Conservation (phyloP, 2,888 invertebrate species). For the Micoletzkya japonica region DNA sequence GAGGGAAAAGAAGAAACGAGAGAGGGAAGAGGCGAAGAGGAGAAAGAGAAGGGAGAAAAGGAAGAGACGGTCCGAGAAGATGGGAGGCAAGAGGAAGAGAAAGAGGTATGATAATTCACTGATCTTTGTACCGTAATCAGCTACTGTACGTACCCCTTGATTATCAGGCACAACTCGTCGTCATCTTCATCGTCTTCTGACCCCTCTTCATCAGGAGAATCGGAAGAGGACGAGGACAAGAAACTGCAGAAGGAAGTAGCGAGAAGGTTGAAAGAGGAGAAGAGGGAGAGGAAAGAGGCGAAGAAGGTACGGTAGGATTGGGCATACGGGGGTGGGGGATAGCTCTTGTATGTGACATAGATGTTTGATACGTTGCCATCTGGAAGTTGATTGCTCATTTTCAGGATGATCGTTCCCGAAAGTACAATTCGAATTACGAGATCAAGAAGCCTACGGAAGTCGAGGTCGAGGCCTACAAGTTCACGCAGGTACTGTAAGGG, state of each 20-base stretch:
- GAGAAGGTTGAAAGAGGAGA: slow-evolving; percentile 46
- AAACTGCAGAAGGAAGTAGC: slow-evolving; percentile 37
- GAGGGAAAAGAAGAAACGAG: slow-evolving; percentile 33
- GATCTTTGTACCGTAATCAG: not conserved
- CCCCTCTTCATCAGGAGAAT: slow-evolving; percentile 34
- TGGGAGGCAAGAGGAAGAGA: slow-evolving; percentile 40
- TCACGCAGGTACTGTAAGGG: slow-evolving; percentile 70
- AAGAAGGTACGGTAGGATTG: slow-evolving; percentile 35
- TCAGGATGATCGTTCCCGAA: slow-evolving; percentile 80
- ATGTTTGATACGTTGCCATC: not conserved
- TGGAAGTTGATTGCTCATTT: slow-evolving; percentile 19
- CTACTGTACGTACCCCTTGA: not conserved
- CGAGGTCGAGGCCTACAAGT: slow-evolving; percentile 88
- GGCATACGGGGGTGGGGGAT: not conserved
- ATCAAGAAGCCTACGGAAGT: slow-evolving; percentile 81
- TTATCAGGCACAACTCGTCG: slow-evolving; percentile 13
- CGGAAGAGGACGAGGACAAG: slow-evolving; percentile 35
- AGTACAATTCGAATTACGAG: slow-evolving; percentile 79
- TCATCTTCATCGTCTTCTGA: slow-evolving; percentile 30
- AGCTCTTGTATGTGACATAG: slow-evolving; percentile 3
- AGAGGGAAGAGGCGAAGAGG: slow-evolving; percentile 40
- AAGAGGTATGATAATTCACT: slow-evolving; percentile 15
- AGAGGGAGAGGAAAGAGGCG: slow-evolving; percentile 57
- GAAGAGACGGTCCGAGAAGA: slow-evolving; percentile 54
- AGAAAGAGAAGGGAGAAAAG: slow-evolving; percentile 54